A percentile compares a stretch with the other conserved stretches of the same genome.
Conservation (phyloP, 2,113 vertebrate genomes). For the Anoplopoma fimbria region DNA sequence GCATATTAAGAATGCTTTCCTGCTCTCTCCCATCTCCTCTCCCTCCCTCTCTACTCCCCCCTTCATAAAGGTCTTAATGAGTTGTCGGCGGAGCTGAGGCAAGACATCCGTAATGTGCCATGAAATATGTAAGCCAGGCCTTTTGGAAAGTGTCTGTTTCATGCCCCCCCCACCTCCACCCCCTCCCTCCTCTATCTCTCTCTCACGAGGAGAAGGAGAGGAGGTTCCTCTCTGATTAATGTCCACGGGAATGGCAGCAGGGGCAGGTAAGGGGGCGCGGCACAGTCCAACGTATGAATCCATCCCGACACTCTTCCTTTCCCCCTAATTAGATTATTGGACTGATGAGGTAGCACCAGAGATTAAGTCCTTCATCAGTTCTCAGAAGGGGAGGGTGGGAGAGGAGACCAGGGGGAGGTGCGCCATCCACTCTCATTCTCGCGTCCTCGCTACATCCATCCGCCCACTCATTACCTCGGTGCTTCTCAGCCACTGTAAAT, state of each 20-base stretch:
- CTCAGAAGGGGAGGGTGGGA: slow-evolving; percentile 45
- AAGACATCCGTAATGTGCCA: slow-evolving; percentile 82
- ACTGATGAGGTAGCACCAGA: slow-evolving; percentile 78
- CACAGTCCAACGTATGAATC: slow-evolving; percentile 61
- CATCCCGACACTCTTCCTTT: slow-evolving; percentile 70
- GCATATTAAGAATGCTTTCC: slow-evolving; percentile 57
- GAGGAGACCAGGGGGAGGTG: slow-evolving; percentile 21
- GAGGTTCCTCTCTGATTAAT: slow-evolving; percentile 72
- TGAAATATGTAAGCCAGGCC: slow-evolving; percentile 80
- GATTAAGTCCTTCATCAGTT: slow-evolving; percentile 79
- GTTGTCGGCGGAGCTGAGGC: slow-evolving; percentile 78
- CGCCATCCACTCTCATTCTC: slow-evolving; percentile 20
- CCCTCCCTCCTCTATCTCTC: background rate
- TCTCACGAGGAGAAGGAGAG: slow-evolving; percentile 39
- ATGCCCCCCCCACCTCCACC: too few species aligned
- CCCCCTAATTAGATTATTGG: slow-evolving; percentile 77
- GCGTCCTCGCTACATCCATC: slow-evolving; percentile 29
- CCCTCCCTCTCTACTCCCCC: slow-evolving; percentile 24
- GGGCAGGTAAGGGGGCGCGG: slow-evolving; percentile 62
- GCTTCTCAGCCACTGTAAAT: slow-evolving; percentile 30
- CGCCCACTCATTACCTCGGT: slow-evolving; percentile 22
- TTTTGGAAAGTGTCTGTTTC: slow-evolving; percentile 70
- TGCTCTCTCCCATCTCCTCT: slow-evolving; percentile 32
- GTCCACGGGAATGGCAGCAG: slow-evolving; percentile 43
- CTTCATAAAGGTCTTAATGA: slow-evolving; percentile 80